Percentiles rank a stretch among this genome's conserved stretches.
Conservation (phyloP, 2,797 vertebrate genomes). For the Falco cherrug region DNA sequence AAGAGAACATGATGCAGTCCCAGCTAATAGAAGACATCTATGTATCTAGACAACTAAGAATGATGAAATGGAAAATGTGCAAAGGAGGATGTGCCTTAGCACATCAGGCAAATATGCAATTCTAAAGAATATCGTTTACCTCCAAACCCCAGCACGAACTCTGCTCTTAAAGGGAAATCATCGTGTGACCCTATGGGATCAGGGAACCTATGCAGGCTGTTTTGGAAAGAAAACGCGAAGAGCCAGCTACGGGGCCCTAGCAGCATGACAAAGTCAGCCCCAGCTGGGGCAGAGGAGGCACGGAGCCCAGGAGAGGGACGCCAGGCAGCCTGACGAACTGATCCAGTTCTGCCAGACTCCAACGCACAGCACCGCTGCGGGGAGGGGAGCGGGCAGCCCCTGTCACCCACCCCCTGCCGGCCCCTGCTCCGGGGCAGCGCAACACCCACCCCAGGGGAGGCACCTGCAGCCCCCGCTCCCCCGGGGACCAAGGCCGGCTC, state of each 20-base stretch:
- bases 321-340: not conserved
- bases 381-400: not conserved
- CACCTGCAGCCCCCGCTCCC: not conserved
- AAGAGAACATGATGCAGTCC: rapidly evolving
- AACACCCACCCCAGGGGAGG: not conserved
- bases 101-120: not conserved
- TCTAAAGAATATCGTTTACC: not conserved
- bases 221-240: rapidly evolving
- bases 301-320: not conserved
- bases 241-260: not conserved
- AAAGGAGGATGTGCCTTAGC: not conserved
- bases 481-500: rapidly evolving
- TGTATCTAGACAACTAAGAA: not conserved
- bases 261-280: not conserved
- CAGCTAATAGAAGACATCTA: not conserved
- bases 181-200: not conserved
- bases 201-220: not conserved
- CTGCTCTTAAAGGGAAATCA: not conserved
- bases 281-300: not conserved
- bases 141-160: not conserved
- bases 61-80: not conserved
- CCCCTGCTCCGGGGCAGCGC: not conserved
- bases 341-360: not conserved
- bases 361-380: rapidly evolving
- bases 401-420: not conserved